Evolutionary conservation across 2,797 vertebrate species (phyloP).

Genomic region (Mus caroli): DNA sequence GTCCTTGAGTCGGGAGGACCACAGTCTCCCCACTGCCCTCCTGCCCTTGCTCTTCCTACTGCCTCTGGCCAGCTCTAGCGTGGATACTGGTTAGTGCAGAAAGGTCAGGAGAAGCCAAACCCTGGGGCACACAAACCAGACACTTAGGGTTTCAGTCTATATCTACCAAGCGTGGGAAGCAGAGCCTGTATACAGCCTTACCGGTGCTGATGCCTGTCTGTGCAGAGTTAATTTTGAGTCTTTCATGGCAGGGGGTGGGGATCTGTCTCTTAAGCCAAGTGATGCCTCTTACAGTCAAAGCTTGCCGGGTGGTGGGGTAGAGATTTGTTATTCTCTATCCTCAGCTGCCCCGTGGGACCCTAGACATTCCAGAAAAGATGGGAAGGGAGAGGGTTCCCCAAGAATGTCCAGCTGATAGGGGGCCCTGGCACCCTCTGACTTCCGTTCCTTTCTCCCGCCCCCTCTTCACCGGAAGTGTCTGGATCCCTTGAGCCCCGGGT

Average conservation of each 20-base stretch:
- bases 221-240: not conserved
- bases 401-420: not conserved
- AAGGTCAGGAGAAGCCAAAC: not conserved
- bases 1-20: not conserved
- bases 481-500: not conserved
- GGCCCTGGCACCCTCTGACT: not conserved
- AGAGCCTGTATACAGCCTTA: not conserved
- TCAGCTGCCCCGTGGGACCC: not conserved
- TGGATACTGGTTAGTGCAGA: not conserved
- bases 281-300: not conserved
- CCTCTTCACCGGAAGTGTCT: not conserved
- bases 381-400: not conserved
- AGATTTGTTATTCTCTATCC: not conserved
- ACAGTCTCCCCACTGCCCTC: not conserved
- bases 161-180: not conserved
- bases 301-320: not conserved
- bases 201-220: not conserved
- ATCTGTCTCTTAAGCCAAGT: not conserved
- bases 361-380: not conserved
- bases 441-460: accelerated
- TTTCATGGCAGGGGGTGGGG: not conserved
- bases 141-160: not conserved
- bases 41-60: not conserved
- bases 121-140: no score
- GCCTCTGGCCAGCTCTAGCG: not conserved